Base-by-base conservation (phyloP, 1,140 invertebrate genomes). In the Tetraneura akinire region DNA sequence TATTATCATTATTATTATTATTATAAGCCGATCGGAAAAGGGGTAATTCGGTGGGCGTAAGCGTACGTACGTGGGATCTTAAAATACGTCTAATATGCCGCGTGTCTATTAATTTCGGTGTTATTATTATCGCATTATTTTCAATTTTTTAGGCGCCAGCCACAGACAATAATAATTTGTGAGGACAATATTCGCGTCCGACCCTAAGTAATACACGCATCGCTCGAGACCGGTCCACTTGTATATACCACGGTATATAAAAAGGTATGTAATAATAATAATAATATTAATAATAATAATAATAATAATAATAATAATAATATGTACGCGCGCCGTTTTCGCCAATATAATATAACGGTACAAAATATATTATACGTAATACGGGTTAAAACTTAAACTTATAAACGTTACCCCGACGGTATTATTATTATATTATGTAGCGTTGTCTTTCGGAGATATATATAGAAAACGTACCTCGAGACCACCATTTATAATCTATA, bases 1-100 rank as follows among this genome's bases (percentile, higher is more conserved):
- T n/a, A n/a, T n/a, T n/a, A n/a, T n/a, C n/a, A n/a, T n/a, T n/a
- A n/a, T n/a, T n/a, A n/a, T n/a, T n/a, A n/a, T n/a, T 37, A 37
- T 47, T 47, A 47, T 8, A 47, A 13, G 11, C 10, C 13, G 9
- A 47, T 14, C 45, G 9, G 11, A 68, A 55, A 57, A 16, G 21
- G 73, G 32, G 73, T 76, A 76, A 76, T 76, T 76, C 73, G 53
- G 73, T 76, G 73, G 73, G 73, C 73, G 73, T 76, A 57, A 76
- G 53, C 14, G 32, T n/a, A n/a, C n/a, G 71, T 18, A 26, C 21
- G 21, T 16, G 23, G 37, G 37, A 68, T n/a, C 21, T 13, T 14
- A 13, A 6, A 47, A 6, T 6, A 14, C 11, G 45, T 14, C 4
- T 10, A 14, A 42, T 26, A 76, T n/a, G 32, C 18, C 21, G 21